Base-by-base conservation (phyloP, 2,797 vertebrate species). In the Benthosema pterotum region DNA sequence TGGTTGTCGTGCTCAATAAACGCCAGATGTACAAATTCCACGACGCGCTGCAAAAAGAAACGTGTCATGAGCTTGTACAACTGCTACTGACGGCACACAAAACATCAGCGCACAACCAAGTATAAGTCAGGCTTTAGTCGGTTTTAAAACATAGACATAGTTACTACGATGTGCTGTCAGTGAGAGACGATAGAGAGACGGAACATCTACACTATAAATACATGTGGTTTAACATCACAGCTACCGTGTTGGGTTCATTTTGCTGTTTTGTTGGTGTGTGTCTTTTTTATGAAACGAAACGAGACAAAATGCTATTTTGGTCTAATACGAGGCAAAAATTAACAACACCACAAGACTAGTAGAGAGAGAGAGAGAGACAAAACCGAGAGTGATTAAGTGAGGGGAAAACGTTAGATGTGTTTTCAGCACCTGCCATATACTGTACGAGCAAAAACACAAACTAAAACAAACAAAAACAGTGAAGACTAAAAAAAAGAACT, bases 341-440 rank as follows among this genome's bases (percentile, higher is more conserved):
- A 88, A 83, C 74, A 89, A 79, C 84, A 83, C 71, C 83, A 87
- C 78, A 86, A 79, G 82, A 86, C 80, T 77, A 77, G 22, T 25
- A 25, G 22, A 73, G 32, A 8, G 32, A 38, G 9, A 38, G 32
- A 84, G 70, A n/a, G n/a, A n/a, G n/a, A n/a, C n/a, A n/a, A 25
- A 75, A 86, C 76, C 57, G 53, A 71, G 64, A 63, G 56, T 45
- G 68, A 83, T 78, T 38, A 38, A 43, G 79, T 69, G 79, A 87
- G 73, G 15, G 73, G 15, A 51, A 80, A 83, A 84, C 71, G 22
- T 77, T 42, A 63, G 74, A 85, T 79, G 72, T 74, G 70, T 72
- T 79, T 82, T 82, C 82, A 89, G 76, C 86, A 87, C 72, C 69
- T 65, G 83, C 72, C 70, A 80, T 58, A 71, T 25, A 25, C 22